Conservation (phyloP, 2,113 vertebrate species). For the Pardalotus punctatus region DNA sequence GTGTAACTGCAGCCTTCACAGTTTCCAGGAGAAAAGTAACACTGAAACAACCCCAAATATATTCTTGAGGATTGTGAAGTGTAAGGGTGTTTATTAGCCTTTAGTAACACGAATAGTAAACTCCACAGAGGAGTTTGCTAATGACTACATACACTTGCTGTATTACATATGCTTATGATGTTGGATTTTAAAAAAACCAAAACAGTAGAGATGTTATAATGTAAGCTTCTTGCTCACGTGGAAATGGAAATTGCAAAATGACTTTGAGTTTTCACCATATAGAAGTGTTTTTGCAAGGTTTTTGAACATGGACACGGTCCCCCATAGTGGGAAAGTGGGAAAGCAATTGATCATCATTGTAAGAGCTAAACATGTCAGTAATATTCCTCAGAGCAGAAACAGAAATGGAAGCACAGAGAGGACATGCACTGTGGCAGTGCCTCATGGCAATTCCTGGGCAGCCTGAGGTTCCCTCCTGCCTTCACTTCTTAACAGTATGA, state of each 20-base stretch:
- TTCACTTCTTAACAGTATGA: background rate
- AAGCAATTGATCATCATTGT: background rate
- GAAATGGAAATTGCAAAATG: background rate
- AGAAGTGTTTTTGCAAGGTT: background rate
- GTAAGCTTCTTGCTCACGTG: background rate
- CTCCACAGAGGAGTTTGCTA: background rate
- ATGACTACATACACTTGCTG: background rate
- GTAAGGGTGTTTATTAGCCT: background rate
- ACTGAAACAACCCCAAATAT: background rate
- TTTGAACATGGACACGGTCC: background rate
- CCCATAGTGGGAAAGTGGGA: background rate
- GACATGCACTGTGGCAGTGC: background rate
- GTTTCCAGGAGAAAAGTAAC: background rate
- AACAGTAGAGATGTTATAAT: background rate
- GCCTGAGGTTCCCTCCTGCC: background rate
- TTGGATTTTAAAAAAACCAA: background rate
- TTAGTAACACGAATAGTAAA: background rate
- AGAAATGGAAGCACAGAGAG: background rate
- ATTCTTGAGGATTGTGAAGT: background rate
- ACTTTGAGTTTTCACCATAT: background rate
- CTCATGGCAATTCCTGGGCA: background rate
- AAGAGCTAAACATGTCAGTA: background rate
- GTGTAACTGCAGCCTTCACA: conserved; percentile 10
- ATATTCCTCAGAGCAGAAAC: background rate
- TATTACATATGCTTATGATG: background rate